Evolutionary conservation across 2,888 invertebrate genomes (phyloP), one percentile per base, ranked within the genome.

Genomic region (Trissoscelio sp.): DNA sequence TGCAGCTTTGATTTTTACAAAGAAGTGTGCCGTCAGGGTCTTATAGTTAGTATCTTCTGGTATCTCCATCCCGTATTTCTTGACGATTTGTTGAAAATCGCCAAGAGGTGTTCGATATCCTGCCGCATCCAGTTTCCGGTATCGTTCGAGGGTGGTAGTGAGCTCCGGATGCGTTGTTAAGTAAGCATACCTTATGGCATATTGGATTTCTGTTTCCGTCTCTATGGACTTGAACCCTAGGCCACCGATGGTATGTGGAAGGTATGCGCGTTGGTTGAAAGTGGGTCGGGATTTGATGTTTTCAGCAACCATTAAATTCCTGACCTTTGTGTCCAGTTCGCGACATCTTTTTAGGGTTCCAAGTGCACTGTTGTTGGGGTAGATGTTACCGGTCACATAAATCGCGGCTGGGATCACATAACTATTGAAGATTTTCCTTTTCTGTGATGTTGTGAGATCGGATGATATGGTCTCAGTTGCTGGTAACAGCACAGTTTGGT

Each of bases 211-310:
- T 11, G 37, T 57, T 18, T 57, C 57, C 3, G n/a, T 18, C 9
- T 57, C 57, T 4, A 57, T 57, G n/a, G 57, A 11, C n/a, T 20
- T 57, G 20, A 57, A 57, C 1, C 39, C 39, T 2, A 57, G 20
- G 11, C 57, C 57, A 3, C 57, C 57, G 20, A 57, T 57, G 11
- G 7, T 20, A 20, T 57, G 57, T n/a, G 57, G 57, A 1, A 57
- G 39, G 12, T 57, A 55, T 28, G 22, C 20, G 4, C 48, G 20
- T 11, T 48, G 48, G 48, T 48, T 48, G 2, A 20, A 48, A 1
- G 53, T 53, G 9, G 53, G 53, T n/a, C 53, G 3, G 2, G 28
- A 9, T 31, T 53, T 53, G 28, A 53, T 31, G 53, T 53, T 53
- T 9, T 28, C 12, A 4, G 5, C 5, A 3, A 53, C 53, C 53